Conservation (phyloP, 2,888 invertebrate species). For the Eretmocerus hayati region DNA sequence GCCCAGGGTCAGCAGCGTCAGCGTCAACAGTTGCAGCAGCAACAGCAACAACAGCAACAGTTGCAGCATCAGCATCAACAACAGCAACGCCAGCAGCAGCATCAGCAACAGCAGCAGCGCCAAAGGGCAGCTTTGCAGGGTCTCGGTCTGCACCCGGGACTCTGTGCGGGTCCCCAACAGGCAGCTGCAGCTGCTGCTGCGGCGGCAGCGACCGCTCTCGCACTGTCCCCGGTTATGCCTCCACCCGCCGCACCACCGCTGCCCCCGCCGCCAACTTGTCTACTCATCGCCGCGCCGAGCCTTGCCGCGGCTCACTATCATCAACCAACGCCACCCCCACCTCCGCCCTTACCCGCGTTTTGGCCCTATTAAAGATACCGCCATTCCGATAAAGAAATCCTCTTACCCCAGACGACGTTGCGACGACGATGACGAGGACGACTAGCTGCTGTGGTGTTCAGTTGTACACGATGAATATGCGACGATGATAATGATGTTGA, state of each 20-base stretch:
- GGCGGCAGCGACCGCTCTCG: slow-evolving; percentile 35
- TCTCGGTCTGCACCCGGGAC: slow-evolving; percentile 33
- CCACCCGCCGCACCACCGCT: slow-evolving; percentile 25
- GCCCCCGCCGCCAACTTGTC: slow-evolving; percentile 40
- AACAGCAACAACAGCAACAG: slow-evolving; percentile 22
- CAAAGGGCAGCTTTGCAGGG: slow-evolving; percentile 32
- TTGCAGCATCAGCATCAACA: slow-evolving; percentile 30
- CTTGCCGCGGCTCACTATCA: slow-evolving; percentile 32
- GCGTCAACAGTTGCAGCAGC: slow-evolving; percentile 33
- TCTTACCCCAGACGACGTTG: too few species aligned
- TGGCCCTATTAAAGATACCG: slow-evolving; percentile 38
- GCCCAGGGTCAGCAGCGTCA: slow-evolving; percentile 42
- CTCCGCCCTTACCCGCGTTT: slow-evolving; percentile 43
- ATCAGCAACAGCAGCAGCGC: slow-evolving; percentile 11
- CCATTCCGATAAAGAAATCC: too few species aligned
- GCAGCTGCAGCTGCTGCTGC: slow-evolving; percentile 33
- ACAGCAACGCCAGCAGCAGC: slow-evolving; percentile 25
- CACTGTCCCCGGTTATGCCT: slow-evolving; percentile 46
- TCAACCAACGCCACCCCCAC: slow-evolving; percentile 38
- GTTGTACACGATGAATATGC: too few species aligned
- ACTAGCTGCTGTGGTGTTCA: too few species aligned
- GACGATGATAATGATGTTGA: too few species aligned
- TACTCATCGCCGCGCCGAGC: slow-evolving; percentile 42
- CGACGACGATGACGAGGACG: too few species aligned
- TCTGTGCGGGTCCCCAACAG: slow-evolving; percentile 30